Evolutionary conservation across 1,140 invertebrate genomes (phyloP).

Genomic region (Cephus cinctus): DNA sequence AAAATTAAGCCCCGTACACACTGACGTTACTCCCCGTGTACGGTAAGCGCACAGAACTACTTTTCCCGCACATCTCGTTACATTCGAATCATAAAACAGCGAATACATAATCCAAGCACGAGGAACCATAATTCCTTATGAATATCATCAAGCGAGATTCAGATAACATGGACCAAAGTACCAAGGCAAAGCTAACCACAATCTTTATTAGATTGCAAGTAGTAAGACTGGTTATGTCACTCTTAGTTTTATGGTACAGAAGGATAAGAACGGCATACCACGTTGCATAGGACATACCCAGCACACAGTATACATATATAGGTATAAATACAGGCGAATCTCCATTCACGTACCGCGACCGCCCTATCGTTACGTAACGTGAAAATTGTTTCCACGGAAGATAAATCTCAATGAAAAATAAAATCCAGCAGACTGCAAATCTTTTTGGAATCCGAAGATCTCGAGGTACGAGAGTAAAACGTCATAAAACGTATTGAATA

Average conservation of each 20-base stretch:
- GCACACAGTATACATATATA: too few species aligned
- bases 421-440: too few species aligned
- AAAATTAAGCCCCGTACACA: too few species aligned
- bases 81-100: slow-evolving; percentile 16
- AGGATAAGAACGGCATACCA: slow-evolving; percentile 13
- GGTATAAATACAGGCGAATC: slow-evolving; percentile 9
- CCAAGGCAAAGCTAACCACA: too few species aligned
- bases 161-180: too few species aligned
- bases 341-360: not conserved
- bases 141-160: not conserved
- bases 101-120: slow-evolving; percentile 14
- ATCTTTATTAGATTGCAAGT: slow-evolving; percentile 6
- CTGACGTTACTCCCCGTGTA: too few species aligned
- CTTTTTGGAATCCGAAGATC: too few species aligned
- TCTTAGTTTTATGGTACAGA: slow-evolving; percentile 20
- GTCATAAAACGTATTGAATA: too few species aligned
- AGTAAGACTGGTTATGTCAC: slow-evolving; percentile 21
- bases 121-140: slow-evolving; percentile 6
- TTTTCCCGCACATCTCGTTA: too few species aligned
- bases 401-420: too few species aligned
- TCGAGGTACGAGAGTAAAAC: too few species aligned
- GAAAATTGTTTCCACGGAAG: slow-evolving; percentile 14
- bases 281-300: slow-evolving; percentile 1
- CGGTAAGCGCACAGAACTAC: too few species aligned
- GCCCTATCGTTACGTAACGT: slow-evolving; percentile 13